Conservation (phyloP, 2,888 invertebrate genomes). For the Itoplectis maculator region DNA sequence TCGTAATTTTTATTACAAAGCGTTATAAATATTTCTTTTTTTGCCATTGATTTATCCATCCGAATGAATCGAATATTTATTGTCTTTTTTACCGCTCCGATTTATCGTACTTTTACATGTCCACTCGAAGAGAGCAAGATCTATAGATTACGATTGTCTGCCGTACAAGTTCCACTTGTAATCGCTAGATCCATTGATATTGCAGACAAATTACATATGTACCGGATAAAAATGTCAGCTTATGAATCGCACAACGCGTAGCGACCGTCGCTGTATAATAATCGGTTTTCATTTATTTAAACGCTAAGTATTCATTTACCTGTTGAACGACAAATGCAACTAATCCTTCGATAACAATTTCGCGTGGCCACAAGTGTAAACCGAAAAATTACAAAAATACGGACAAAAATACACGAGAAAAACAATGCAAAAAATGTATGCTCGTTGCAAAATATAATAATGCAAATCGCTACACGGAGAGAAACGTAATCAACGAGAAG, state of each 20-base stretch:
- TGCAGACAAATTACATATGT: background rate
- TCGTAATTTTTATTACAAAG: background rate
- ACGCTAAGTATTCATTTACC: no score
- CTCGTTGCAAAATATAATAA: background rate
- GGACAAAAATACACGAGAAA: no score
- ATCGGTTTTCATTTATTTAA: no score
- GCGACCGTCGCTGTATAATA: background rate
- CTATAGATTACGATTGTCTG: background rate
- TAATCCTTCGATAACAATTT: no score
- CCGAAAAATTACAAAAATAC: no score
- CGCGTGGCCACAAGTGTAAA: no score
- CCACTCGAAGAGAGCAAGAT: constrained; percentile 8
- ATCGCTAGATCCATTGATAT: constrained; percentile 8
- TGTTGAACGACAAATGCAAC: no score
- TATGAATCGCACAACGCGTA: no score
- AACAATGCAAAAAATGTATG: background rate
- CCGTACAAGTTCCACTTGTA: constrained; percentile 7
- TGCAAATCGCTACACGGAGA: background rate
- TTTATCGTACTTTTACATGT: background rate
- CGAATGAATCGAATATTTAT: background rate
- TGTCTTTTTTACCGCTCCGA: background rate
- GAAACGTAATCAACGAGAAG: no score
- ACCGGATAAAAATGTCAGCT: background rate
- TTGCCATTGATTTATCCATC: background rate
- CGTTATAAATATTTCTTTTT: background rate